Conservation (phyloP, 1,140 invertebrate genomes). For the Lerema accius region DNA sequence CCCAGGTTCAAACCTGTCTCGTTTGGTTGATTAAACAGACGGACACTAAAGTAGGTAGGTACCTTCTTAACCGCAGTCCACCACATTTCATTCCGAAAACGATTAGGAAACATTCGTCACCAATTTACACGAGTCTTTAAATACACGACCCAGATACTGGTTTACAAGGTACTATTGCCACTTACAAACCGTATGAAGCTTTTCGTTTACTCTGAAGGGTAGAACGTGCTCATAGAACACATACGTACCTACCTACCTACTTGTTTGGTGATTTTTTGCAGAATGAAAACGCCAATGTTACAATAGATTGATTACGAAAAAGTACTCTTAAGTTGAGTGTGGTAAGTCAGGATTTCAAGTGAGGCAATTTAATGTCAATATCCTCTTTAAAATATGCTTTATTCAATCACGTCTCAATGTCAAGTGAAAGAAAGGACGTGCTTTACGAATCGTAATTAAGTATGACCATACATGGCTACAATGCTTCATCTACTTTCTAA, state of each 20-base stretch:
- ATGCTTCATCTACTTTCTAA: constrained; percentile 42
- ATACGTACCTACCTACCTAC: background rate
- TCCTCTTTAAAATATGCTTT: constrained; percentile 48
- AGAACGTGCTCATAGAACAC: no score
- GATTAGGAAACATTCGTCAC: constrained; percentile 14
- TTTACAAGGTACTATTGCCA: no score
- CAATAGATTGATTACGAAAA: no score
- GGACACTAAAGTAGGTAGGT: no score
- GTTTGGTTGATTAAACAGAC: constrained; percentile 20
- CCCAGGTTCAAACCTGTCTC: constrained; percentile 49
- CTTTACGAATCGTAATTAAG: constrained; percentile 49
- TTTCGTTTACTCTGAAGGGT: no score
- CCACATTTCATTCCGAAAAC: constrained; percentile 23
- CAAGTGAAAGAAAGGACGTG: constrained; percentile 75
- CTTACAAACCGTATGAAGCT: no score
- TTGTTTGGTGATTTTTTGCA: background rate
- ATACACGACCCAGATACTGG: background rate
- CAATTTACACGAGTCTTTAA: background rate
- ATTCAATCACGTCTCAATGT: constrained; percentile 74
- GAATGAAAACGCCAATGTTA: no score
- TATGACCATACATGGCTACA: constrained; percentile 31
- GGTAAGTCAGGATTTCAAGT: constrained; percentile 16
- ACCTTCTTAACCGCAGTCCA: no score
- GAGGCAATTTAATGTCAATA: constrained; percentile 54
- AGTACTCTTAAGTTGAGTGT: background rate